Conservation (phyloP, 2,797 vertebrate species). For the Pygocentrus nattereri region DNA sequence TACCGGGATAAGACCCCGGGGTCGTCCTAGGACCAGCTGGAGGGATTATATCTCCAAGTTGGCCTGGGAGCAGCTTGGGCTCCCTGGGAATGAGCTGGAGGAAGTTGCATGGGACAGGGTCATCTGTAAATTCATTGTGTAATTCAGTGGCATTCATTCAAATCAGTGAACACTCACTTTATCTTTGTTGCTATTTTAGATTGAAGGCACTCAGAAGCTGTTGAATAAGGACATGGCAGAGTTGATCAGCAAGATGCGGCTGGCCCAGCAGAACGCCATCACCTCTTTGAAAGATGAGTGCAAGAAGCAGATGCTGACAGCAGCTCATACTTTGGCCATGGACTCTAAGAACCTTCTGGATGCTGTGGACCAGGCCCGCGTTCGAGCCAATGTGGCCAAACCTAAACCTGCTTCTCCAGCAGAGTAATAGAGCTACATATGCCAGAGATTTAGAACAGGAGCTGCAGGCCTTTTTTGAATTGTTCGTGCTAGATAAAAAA, state of each 20-base stretch:
- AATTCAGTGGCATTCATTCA: neutral
- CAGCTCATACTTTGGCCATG: conserved; percentile 87
- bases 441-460: neutral
- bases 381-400: conserved; percentile 79
- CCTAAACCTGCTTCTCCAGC: conserved; percentile 57
- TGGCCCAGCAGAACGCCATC: conserved; percentile 87
- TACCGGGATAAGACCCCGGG: no score
- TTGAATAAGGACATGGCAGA: conserved; percentile 86
- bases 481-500: neutral
- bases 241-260: conserved; percentile 88
- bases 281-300: conserved; percentile 87
- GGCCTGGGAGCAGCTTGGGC: no score
- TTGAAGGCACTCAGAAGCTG: conserved; percentile 87
- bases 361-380: conserved; percentile 84
- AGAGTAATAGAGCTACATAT: neutral
- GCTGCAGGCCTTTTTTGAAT: neutral
- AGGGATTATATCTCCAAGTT: no score
- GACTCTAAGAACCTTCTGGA: conserved; percentile 86
- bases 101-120: no score
- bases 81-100: no score
- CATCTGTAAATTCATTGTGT: neutral
- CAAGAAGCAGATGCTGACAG: conserved; percentile 86
- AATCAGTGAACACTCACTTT: neutral
- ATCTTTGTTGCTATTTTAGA: conserved; percentile 65
- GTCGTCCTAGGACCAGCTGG: no score